Percentiles rank a stretch among this genome's conserved stretches.
Conservation (phyloP, 64 coral and sea anemone species). For the Stichodactyla helianthus region DNA sequence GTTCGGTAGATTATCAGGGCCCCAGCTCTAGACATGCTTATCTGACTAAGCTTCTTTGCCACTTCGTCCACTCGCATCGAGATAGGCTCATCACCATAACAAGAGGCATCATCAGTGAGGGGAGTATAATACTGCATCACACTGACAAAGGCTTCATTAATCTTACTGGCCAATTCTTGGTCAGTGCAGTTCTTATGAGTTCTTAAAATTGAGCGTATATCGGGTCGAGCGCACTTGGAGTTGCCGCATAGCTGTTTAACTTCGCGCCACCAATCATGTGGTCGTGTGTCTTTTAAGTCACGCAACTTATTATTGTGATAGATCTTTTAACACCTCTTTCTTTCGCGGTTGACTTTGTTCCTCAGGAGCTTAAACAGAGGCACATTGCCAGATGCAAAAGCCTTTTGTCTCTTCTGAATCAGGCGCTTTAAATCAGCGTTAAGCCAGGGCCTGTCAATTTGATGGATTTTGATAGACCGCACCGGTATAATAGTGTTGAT, state of each 20-base stretch:
- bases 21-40: background rate
- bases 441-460: conserved; percentile 41
- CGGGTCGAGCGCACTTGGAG: too few species aligned
- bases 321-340: too few species aligned
- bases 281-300: background rate
- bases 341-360: too few species aligned
- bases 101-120: background rate
- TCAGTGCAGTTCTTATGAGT: too few species aligned
- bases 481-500: conserved; percentile 54
- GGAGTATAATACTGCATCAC: conserved; percentile 15
- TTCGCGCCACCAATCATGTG: too few species aligned
- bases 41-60: background rate
- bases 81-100: conserved; percentile 37
- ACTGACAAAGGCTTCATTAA: conserved; percentile 41
- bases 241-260: too few species aligned
- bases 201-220: background rate
- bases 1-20: conserved; percentile 6
- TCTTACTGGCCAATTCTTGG: conserved; percentile 11
- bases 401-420: too few species aligned
- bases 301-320: background rate
- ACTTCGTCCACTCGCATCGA: background rate
- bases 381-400: too few species aligned
- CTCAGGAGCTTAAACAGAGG: too few species aligned
- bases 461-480: conserved; percentile 41
- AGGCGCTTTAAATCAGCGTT: too few species aligned